Evolutionary conservation across 2,888 invertebrate species (phyloP), one percentile per base, ranked within the genome.

Genomic region (Latrodectus hesperus): DNA sequence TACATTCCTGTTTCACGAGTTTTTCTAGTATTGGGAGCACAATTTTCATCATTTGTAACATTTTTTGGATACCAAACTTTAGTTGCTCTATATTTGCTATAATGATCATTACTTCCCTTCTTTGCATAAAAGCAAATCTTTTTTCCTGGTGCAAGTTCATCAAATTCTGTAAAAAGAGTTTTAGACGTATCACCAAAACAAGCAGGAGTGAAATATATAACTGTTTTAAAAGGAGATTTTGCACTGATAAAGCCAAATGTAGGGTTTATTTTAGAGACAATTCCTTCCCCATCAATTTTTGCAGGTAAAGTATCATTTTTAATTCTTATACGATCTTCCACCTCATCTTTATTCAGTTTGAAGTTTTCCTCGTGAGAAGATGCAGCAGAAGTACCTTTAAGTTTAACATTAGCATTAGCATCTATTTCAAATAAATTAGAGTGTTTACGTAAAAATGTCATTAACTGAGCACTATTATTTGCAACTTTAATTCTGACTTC

Each of bases 191-290:
- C 68, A 26, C 52, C 49, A 70, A 84, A 84, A 68, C 16, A 38
- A 10, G 64, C 17, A 14, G 83, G 60, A n/a, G 70, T 55, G 71
- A 88, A 88, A 80, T 80, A 88, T 16, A 84, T 71, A 16, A 38
- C 17, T 12, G 88, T 74, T 60, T 80, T 83, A 4, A 87, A 9
- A 26, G 83, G 88, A 9, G 83, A 49, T 49, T 80, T 79, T 26
- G 64, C 38, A 71, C 49, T 71, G 11, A 88, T 84, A 53, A 88
- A 88, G 38, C 88, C 88, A 60, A 22, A 88, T 1, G 49, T 70
- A 26, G 84, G 79, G 49, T 64, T 55, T 51, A 88, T 55, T 53
- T 78, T 88, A 11, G 78, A 64, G 12, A 82, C 73, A 55, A 78
- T 68, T 17, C 87, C 87, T 38, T 72, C 38, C 1, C 73, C 78